phyloP scores from a whole-genome alignment of 2,113 vertebrate genomes.

The Pantherophis guttatus region DNA sequence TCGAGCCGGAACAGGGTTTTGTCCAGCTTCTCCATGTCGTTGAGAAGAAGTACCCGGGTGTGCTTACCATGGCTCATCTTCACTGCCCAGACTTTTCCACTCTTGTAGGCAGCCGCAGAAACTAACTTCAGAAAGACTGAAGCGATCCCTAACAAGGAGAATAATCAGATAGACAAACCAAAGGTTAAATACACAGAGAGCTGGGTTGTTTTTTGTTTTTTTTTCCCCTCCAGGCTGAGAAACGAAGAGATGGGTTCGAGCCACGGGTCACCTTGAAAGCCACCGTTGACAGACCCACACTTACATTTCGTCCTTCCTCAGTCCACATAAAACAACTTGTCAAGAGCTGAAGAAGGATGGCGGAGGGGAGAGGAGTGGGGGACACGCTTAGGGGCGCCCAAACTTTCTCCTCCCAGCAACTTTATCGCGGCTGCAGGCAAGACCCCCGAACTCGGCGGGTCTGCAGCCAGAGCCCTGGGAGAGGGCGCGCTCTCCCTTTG shows the following conservation, averaged over 20 bases:
- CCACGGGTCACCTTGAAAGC: conserved; percentile 2
- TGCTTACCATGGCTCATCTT: conserved; percentile 75
- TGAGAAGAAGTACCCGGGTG: conserved; percentile 75
- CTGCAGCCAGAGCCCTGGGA: neutral
- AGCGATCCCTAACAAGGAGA: conserved; percentile 55
- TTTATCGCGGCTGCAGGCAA: neutral
- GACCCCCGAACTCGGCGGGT: neutral
- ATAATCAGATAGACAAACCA: conserved; percentile 30
- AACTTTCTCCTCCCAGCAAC: neutral
- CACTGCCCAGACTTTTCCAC: conserved; percentile 47
- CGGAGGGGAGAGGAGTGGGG: no score
- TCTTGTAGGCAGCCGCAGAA: conserved; percentile 52
- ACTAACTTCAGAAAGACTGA: conserved; percentile 29
- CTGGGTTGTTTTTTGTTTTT: no score
- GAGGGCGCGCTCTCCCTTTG: neutral
- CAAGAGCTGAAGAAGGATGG: neutral
- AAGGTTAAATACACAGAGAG: conserved; percentile 9
- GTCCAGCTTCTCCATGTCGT: conserved; percentile 85
- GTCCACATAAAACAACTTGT: neutral
- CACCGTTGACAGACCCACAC: neutral
- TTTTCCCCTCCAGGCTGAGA: neutral
- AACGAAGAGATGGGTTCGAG: neutral
- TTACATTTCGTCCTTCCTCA: conserved; percentile 33
- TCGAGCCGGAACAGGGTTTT: conserved; percentile 85
- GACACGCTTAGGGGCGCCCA: neutral